A percentile compares a stretch with the other conserved stretches of the same genome.
Conservation (phyloP, 2,113 vertebrate species). For the Caretta caretta region DNA sequence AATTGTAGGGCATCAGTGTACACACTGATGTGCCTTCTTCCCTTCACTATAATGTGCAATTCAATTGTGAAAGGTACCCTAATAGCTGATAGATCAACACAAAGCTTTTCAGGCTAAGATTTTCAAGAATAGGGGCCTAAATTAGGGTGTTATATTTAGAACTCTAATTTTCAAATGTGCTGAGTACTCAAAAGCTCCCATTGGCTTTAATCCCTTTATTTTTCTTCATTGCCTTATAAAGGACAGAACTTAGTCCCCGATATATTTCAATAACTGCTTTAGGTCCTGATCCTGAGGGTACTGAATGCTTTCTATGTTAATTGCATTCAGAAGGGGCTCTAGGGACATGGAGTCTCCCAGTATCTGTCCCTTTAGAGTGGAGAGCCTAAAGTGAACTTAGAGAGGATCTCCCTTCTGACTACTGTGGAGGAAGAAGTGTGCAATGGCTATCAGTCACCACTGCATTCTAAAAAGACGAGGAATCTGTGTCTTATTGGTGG, state of each 20-base stretch:
- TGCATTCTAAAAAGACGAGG: neutral
- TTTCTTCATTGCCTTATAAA: neutral
- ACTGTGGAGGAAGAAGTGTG: neutral
- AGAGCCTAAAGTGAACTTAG: neutral
- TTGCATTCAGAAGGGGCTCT: neutral
- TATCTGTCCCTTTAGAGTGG: neutral
- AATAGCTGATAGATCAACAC: neutral
- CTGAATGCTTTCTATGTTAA: neutral
- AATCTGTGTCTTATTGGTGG: neutral
- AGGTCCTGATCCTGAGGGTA: neutral
- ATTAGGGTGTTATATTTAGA: neutral
- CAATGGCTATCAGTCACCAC: neutral
- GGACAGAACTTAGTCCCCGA: neutral
- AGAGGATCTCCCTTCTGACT: neutral
- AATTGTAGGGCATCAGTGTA: neutral
- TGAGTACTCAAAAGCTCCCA: accelerated
- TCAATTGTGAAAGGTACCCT: neutral
- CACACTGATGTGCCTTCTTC: neutral
- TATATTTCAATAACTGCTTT: neutral
- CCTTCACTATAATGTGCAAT: neutral
- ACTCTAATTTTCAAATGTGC: neutral
- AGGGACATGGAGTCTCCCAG: neutral
- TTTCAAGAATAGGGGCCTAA: accelerated
- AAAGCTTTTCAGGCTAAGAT: neutral
- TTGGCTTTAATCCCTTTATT: neutral